A percentile compares a stretch with the other conserved stretches of the same genome.
Conservation (phyloP, 2,113 vertebrate species). For the Machaerirhynchus nigripectus region DNA sequence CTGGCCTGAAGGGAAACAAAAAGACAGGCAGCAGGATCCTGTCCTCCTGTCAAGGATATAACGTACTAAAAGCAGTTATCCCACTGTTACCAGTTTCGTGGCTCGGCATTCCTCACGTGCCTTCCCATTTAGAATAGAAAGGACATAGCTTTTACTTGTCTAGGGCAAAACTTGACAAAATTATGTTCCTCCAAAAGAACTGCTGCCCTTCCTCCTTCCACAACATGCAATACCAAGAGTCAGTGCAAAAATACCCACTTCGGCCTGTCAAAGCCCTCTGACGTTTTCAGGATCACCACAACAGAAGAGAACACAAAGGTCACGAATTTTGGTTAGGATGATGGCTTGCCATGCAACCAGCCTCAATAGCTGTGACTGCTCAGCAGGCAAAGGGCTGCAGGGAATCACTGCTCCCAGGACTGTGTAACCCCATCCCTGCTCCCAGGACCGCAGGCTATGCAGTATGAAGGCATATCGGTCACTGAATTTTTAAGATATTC, state of each 20-base stretch:
- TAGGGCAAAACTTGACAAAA: neutral
- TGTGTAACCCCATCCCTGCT: neutral
- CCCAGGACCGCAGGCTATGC: accelerated
- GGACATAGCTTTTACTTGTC: neutral
- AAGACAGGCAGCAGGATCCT: neutral
- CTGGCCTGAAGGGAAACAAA: neutral
- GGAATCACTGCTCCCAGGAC: neutral
- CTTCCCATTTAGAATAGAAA: neutral
- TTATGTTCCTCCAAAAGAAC: neutral
- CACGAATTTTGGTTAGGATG: neutral
- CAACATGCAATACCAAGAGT: neutral
- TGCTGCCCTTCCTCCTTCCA: neutral
- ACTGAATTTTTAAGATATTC: neutral
- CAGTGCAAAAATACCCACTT: neutral
- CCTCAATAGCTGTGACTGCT: neutral
- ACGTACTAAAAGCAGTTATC: neutral
- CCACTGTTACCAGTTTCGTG: neutral
- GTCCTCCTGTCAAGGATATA: neutral
- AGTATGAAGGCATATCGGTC: neutral
- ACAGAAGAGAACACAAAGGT: neutral
- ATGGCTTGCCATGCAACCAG: neutral
- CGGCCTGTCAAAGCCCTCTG: neutral
- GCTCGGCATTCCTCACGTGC: accelerated
- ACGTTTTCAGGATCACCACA: neutral
- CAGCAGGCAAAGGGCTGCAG: neutral